These are phyloP conservation scores for Cirrhinus molitorella DNA, from an alignment of 2,797 vertebrate species.

Conservation along the genomic window DNA sequence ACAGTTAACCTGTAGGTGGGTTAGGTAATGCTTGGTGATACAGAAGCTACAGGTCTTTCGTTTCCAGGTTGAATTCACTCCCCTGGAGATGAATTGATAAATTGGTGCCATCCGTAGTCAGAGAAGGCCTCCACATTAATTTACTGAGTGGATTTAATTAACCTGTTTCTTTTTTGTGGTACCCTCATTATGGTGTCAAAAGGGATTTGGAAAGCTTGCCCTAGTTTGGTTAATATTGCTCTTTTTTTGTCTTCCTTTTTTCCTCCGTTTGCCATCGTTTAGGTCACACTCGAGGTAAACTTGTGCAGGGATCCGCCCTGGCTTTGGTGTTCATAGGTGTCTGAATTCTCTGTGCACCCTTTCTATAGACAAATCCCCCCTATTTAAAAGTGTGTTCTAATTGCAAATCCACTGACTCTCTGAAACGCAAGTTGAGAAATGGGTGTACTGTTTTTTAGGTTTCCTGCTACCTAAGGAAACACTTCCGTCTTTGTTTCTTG, in stretches of 20 bases:
- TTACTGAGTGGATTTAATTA: conserved; percentile 70
- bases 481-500: conserved; percentile 56
- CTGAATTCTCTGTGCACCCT: conserved; percentile 1
- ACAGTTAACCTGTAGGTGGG: neutral
- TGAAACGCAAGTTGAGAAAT: conserved; percentile 35
- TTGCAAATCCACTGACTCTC: neutral
- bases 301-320: neutral
- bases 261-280: conserved; percentile 40
- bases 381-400: conserved; percentile 24
- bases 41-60: conserved; percentile 26
- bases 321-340: neutral
- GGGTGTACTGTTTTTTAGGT: conserved; percentile 24
- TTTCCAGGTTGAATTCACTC: conserved; percentile 55
- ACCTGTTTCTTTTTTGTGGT: conserved; percentile 71
- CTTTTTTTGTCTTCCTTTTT: conserved; percentile 50
- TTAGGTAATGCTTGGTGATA: conserved; percentile 14
- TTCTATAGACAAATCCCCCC: neutral
- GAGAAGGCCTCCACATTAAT: conserved; percentile 52
- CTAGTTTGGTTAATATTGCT: conserved; percentile 65
- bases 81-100: conserved; percentile 62
- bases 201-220: conserved; percentile 60
- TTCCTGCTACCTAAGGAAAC: conserved; percentile 55
- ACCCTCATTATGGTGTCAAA: conserved; percentile 64
- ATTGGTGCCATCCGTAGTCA: conserved; percentile 59
- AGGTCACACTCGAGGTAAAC: conserved; percentile 22